phyloP scores from a whole-genome alignment of 1,140 invertebrate species.

The Lerema accius region DNA sequence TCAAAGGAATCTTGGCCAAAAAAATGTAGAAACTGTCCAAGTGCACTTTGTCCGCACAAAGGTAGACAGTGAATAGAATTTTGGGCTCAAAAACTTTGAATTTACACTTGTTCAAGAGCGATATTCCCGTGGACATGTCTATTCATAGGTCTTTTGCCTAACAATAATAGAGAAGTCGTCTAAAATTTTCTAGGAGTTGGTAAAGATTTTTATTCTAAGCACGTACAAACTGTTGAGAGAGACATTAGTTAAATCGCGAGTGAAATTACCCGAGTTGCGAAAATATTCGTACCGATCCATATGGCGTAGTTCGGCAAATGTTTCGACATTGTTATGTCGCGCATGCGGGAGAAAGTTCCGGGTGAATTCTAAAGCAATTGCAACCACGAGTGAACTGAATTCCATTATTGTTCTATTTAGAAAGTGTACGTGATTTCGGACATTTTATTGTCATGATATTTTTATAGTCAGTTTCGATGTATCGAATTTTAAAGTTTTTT shows the following conservation, averaged over 20 bases:
- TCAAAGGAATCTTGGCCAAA: not conserved
- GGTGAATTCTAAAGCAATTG: conserved; percentile 12
- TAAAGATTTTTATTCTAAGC: conserved; percentile 44
- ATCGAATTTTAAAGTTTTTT: too few relatives aligned
- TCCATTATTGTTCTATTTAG: not conserved
- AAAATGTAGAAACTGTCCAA: not conserved
- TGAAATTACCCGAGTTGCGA: conserved; percentile 44
- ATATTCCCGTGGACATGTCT: not conserved
- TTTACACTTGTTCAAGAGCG: not conserved
- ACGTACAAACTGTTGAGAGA: conserved; percentile 49
- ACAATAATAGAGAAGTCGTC: conserved; percentile 15
- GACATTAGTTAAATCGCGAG: conserved; percentile 53
- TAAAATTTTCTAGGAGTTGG: conserved; percentile 24
- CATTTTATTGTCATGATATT: too few relatives aligned
- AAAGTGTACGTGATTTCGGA: not conserved
- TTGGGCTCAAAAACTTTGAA: conserved; percentile 3
- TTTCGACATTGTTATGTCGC: conserved; percentile 16
- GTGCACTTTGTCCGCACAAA: conserved; percentile 5
- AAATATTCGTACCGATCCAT: conserved; percentile 28
- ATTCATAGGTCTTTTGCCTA: not conserved
- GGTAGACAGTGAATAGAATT: conserved; percentile 4
- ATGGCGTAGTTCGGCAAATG: not conserved
- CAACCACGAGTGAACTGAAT: not conserved
- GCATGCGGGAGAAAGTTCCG: not conserved
- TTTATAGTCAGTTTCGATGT: too few relatives aligned